Evolutionary conservation across 2,888 invertebrate genomes (phyloP).

Genomic region (Sicus ferrugineus): DNA sequence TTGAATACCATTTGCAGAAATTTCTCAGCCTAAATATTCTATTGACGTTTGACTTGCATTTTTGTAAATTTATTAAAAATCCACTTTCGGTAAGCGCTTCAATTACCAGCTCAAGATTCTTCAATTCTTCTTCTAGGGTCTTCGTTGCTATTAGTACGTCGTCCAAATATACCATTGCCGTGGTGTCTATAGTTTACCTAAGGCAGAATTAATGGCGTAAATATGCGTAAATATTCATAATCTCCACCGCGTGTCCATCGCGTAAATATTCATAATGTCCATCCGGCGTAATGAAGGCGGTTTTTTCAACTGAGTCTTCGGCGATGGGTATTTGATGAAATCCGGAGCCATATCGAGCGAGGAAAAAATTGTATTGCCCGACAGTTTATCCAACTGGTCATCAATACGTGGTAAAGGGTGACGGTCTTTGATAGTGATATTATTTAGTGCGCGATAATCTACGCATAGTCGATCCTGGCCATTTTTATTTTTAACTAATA

Average conservation of each 20-base stretch:
- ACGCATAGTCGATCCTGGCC: no score
- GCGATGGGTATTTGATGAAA: constrained; percentile 31
- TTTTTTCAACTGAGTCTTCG: constrained; percentile 32
- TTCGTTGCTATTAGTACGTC: constrained; percentile 34
- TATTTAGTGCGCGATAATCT: no score
- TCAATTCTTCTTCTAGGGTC: constrained; percentile 31
- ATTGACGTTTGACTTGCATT: constrained; percentile 26
- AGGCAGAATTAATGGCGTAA: no score
- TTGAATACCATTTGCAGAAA: constrained; percentile 4
- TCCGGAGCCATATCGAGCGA: constrained; percentile 34
- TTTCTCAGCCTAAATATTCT: constrained; percentile 25
- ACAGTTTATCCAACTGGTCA: no score
- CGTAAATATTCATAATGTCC: constrained; percentile 34
- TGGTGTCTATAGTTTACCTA: constrained; percentile 29
- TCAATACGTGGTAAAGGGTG: no score
- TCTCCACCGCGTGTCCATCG: constrained; percentile 30
- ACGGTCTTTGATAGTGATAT: no score
- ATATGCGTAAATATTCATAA: constrained; percentile 34
- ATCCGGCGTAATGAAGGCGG: constrained; percentile 35
- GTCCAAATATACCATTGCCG: constrained; percentile 35
- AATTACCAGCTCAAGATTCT: constrained; percentile 30
- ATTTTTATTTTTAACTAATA: no score
- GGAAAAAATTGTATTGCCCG: no score
- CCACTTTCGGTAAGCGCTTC: constrained; percentile 31
- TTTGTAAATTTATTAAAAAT: constrained; percentile 29